Conservation (phyloP, 2,797 vertebrate genomes). For the Hoplostethus atlanticus region DNA sequence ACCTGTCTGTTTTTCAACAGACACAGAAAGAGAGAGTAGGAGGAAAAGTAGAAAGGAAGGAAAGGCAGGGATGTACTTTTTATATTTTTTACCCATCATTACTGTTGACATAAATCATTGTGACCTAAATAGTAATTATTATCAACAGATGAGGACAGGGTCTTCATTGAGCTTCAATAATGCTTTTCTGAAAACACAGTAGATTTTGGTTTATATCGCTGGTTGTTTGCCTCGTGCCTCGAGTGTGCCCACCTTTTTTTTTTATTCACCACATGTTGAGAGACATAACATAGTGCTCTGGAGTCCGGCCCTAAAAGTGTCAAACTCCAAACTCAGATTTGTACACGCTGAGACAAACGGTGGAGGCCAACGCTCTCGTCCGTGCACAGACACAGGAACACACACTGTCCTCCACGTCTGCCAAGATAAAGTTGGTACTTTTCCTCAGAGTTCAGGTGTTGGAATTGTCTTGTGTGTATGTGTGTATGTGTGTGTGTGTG, state of each 20-base stretch:
- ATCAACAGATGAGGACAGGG: too few species aligned
- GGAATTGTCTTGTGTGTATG: constrained; percentile 6
- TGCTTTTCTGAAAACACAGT: too few species aligned
- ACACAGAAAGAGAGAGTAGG: too few species aligned
- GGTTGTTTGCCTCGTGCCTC: too few species aligned
- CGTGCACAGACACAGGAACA: constrained; percentile 16
- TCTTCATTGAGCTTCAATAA: too few species aligned
- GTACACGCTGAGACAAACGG: constrained; percentile 44
- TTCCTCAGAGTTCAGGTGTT: constrained; percentile 58
- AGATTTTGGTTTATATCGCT: too few species aligned
- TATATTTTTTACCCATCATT: too few species aligned
- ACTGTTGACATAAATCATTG: not conserved
- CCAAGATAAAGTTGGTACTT: constrained; percentile 25
- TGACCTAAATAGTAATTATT: not conserved
- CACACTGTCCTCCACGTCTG: constrained; percentile 22
- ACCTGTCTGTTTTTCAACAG: constrained; percentile 3
- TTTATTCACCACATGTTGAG: constrained; percentile 19
- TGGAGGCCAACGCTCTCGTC: constrained; percentile 37
- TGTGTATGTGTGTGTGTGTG: too few species aligned
- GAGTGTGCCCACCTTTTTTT: constrained; percentile 18
- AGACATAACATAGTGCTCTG: constrained; percentile 54
- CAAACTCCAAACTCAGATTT: not conserved
- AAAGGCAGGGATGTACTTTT: not conserved
- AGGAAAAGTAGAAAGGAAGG: not conserved
- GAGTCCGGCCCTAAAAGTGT: not conserved